A percentile compares a stretch with the other conserved stretches of the same genome.
phyloP scores from a whole-genome alignment of 1,140 invertebrate species.

The Episyrphus balteatus region DNA sequence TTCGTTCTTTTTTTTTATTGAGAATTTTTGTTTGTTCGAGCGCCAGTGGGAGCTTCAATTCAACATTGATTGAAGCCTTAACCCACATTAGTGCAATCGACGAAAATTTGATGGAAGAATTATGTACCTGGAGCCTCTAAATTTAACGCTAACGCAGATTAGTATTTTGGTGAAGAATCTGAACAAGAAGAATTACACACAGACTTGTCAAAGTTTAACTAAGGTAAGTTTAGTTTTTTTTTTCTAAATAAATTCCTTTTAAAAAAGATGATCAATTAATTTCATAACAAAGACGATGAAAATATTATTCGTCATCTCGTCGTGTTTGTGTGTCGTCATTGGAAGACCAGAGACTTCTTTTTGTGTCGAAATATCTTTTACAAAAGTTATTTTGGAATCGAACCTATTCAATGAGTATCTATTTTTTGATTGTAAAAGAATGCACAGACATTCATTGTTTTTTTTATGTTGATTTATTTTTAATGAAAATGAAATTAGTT shows the following conservation, averaged over 20 bases:
- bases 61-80: slow-evolving; percentile 74
- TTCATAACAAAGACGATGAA: no score
- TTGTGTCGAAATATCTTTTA: no score
- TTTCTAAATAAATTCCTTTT: background rate
- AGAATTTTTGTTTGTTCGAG: background rate
- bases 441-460: no score
- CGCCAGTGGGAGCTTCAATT: slow-evolving; percentile 68
- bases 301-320: no score
- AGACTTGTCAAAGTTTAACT: slow-evolving; percentile 47
- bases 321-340: no score
- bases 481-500: no score
- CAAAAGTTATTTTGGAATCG: no score
- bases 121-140: slow-evolving; percentile 97
- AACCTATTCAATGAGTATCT: no score
- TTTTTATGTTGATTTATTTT: no score
- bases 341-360: no score
- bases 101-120: slow-evolving; percentile 76
- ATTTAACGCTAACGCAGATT: slow-evolving; percentile 95
- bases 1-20: background rate
- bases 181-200: slow-evolving; percentile 87
- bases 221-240: slow-evolving; percentile 35
- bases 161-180: slow-evolving; percentile 91
- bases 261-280: no score
- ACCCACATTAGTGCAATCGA: slow-evolving; percentile 36
- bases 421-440: no score